Base-by-base conservation (phyloP, 2,888 invertebrate species). In the Podotricha telesiphe region DNA sequence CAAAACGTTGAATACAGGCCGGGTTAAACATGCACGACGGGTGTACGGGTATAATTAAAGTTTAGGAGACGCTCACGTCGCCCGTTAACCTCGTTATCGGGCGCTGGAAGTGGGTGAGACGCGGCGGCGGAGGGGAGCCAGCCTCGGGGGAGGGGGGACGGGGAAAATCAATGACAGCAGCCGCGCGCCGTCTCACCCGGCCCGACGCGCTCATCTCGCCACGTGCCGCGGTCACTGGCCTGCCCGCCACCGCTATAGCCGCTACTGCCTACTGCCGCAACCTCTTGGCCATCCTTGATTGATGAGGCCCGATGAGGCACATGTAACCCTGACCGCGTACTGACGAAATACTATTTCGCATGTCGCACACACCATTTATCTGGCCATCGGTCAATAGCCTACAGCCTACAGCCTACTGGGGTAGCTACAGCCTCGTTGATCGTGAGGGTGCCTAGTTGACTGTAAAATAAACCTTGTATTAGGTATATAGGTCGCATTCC, bases 21-120 rank as follows among this genome's bases (percentile, higher is more conserved):
- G 86, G 89, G 89, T 91, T 91, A 90, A 93, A 91, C 92, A 93
- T 93, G 91, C 89, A 91, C 88, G 88, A 87, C 88, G 89, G 89
- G 86, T 91, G 91, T 91, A 93, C 89, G 87, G 88, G 91, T 91
- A 91, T 93, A 92, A 93, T 92, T 93, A 93, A 92, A 93, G 92
- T 93, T 93, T 93, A 92, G 91, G 91, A 92, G 91, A 92, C 91
- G 91, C 92, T 91, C 92, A 91, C 92, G 93, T 92, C 91, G 93
- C 93, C 91, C 91, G 92, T 93, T 93, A 93, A 93, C 93, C 93
- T 93, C 92, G 93, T 93, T 93, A 93, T 93, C 92, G 91, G 91
- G 91, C 90, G 91, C 89, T 91, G 89, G 91, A 91, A 91, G 91
- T 91, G 92, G 92, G 92, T 91, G 91, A 91, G 91, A 91, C 91